These are phyloP conservation scores for Brachyrhaphis roseni DNA, from an alignment of 2,797 vertebrate genomes.

Conservation along the genomic window DNA sequence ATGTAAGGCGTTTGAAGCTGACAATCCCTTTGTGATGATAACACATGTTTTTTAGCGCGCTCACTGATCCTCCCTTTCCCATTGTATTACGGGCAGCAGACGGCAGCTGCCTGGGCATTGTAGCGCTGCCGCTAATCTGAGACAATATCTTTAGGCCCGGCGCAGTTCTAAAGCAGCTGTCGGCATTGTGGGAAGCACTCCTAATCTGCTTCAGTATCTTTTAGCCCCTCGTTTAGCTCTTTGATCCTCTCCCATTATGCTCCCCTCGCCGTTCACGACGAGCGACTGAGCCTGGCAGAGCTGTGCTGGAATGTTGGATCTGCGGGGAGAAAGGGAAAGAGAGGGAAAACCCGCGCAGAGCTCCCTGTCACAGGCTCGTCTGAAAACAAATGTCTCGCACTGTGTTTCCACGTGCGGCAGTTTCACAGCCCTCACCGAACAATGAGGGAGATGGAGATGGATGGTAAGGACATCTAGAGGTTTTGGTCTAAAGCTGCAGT, in stretches of 20 bases:
- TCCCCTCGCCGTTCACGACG: slow-evolving; percentile 54
- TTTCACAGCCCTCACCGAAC: slow-evolving; percentile 33
- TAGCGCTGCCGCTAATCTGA: slow-evolving; percentile 72
- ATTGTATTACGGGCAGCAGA: slow-evolving; percentile 81
- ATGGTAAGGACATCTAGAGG: background rate
- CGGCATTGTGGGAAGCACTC: slow-evolving; percentile 75
- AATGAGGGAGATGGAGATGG: background rate
- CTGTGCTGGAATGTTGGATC: slow-evolving; percentile 63
- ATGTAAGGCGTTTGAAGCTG: slow-evolving; percentile 83
- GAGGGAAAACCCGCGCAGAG: slow-evolving; percentile 4
- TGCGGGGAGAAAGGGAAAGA: slow-evolving; percentile 17
- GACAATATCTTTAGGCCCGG: slow-evolving; percentile 75
- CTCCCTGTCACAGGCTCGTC: slow-evolving; percentile 40
- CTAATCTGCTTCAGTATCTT: slow-evolving; percentile 82
- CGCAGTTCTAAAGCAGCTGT: slow-evolving; percentile 79
- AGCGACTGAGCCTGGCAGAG: slow-evolving; percentile 56
- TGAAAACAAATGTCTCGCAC: slow-evolving; percentile 64
- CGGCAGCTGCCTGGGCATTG: slow-evolving; percentile 78
- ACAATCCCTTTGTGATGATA: slow-evolving; percentile 84
- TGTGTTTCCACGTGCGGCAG: background rate
- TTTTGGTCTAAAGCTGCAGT: slow-evolving; percentile 3
- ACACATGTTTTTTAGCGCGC: slow-evolving; percentile 79
- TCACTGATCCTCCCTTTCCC: slow-evolving; percentile 71
- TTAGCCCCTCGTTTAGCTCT: slow-evolving; percentile 80
- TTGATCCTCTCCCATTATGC: slow-evolving; percentile 80